A percentile compares a stretch with the other conserved stretches of the same genome.
These are phyloP conservation scores for Cataglyphis albicans DNA, from an alignment of 2,888 invertebrate species.

Conservation along the genomic window DNA sequence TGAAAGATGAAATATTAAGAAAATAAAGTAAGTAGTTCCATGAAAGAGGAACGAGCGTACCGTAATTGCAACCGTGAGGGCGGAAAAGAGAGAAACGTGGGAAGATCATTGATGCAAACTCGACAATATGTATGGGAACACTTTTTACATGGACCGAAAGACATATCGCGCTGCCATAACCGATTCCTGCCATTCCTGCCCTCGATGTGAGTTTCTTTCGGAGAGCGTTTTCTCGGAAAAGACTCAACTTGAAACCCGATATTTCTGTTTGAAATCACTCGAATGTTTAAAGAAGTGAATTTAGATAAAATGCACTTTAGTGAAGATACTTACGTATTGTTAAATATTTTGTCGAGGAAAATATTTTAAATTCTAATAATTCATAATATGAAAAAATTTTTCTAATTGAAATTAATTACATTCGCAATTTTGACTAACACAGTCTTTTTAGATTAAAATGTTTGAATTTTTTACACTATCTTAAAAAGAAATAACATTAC, in stretches of 20 bases:
- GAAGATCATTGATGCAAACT: conserved; percentile 56
- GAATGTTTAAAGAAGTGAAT: neutral
- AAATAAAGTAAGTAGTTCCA: conserved; percentile 18
- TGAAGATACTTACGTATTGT: neutral
- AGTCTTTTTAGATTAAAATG: neutral
- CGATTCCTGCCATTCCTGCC: conserved; percentile 38
- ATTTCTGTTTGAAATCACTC: neutral
- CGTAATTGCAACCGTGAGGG: conserved; percentile 19
- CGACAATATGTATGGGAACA: conserved; percentile 34
- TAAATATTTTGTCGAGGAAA: neutral
- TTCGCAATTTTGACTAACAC: neutral
- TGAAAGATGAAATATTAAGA: conserved; percentile 16
- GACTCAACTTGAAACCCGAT: neutral
- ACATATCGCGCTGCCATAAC: conserved; percentile 36
- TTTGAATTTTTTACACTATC: neutral
- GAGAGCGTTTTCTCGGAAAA: conserved; percentile 35
- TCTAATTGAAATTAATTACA: neutral
- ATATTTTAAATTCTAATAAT: neutral
- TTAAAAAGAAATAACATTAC: neutral
- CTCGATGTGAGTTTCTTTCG: conserved; percentile 29
- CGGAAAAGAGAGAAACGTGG: conserved; percentile 6
- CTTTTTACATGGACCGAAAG: conserved; percentile 42
- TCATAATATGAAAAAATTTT: neutral
- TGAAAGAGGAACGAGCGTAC: conserved; percentile 31
- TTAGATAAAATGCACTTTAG: neutral